Conservation (phyloP, 2,888 invertebrate species). For the Morpho deidamia region DNA sequence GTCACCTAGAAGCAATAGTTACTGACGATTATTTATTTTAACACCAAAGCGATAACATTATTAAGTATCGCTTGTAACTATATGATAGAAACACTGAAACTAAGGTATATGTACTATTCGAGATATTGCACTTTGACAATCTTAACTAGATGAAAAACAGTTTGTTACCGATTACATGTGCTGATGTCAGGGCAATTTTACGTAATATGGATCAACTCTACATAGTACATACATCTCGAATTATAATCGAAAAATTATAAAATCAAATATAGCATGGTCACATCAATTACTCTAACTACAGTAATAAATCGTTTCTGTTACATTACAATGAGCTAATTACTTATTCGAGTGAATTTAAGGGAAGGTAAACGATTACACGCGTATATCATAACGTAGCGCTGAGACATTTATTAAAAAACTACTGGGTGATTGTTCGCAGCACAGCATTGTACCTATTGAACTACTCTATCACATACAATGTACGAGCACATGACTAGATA, state of each 20-base stretch:
- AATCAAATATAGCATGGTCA: conserved; percentile 52
- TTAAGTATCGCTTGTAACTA: conserved; percentile 39
- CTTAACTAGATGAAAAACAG: too few relatives aligned
- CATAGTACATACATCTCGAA: too few relatives aligned
- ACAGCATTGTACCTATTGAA: conserved; percentile 42
- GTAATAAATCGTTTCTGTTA: conserved; percentile 37
- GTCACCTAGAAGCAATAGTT: conserved; percentile 67
- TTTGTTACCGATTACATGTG: too few relatives aligned
- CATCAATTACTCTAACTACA: conserved; percentile 62
- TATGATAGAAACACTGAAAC: too few relatives aligned
- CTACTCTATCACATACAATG: conserved; percentile 57
- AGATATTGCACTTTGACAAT: too few relatives aligned
- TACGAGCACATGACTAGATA: conserved; percentile 62
- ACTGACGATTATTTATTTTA: conserved; percentile 54
- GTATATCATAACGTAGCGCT: conserved; percentile 30
- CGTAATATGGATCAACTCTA: too few relatives aligned
- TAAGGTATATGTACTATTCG: too few relatives aligned
- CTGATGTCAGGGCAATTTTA: too few relatives aligned
- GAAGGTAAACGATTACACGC: conserved; percentile 33
- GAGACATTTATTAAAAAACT: conserved; percentile 42
- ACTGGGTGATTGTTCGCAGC: conserved; percentile 51
- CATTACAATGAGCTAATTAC: conserved; percentile 5
- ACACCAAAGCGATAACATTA: conserved; percentile 63
- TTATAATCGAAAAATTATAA: conserved; percentile 33
- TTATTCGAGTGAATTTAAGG: conserved; percentile 6